These are phyloP conservation scores for Arnoldichthys spilopterus DNA, from an alignment of 2,797 vertebrate genomes.

Conservation along the genomic window DNA sequence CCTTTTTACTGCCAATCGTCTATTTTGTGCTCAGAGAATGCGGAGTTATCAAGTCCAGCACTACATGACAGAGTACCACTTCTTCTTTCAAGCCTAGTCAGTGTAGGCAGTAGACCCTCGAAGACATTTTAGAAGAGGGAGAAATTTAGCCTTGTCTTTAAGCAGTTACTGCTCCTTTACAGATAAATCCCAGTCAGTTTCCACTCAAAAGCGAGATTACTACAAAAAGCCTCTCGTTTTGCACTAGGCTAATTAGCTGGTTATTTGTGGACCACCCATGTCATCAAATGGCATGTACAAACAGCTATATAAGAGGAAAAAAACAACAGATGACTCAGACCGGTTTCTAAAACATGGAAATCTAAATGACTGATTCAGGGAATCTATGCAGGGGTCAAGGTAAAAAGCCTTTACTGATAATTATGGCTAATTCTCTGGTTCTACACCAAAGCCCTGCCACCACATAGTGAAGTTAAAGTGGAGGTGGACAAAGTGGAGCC, in stretches of 20 bases:
- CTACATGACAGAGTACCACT: constrained; percentile 17
- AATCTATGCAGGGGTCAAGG: background rate
- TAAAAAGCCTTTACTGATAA: constrained; percentile 5
- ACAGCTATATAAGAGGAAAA: constrained; percentile 30
- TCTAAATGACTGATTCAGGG: background rate
- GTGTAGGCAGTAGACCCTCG: constrained; percentile 1
- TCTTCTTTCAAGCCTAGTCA: background rate
- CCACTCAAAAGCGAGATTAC: constrained; percentile 17
- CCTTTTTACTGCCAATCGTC: constrained; percentile 15
- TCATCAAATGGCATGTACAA: constrained; percentile 28
- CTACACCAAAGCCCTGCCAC: background rate
- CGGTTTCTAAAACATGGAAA: constrained; percentile 26
- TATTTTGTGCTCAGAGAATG: background rate
- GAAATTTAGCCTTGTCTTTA: constrained; percentile 15
- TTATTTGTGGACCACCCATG: constrained; percentile 21
- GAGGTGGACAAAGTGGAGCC: too few species aligned
- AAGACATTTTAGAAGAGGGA: background rate
- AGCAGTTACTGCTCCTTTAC: constrained; percentile 14
- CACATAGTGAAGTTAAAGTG: constrained; percentile 13
- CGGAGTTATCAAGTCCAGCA: constrained; percentile 11
- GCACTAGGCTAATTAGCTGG: constrained; percentile 26
- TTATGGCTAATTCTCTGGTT: background rate
- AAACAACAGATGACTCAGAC: constrained; percentile 29
- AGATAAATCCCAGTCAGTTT: constrained; percentile 26
- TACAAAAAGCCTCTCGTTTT: constrained; percentile 12